phyloP scores from a whole-genome alignment of 1,140 invertebrate genomes.

The Apis florea region DNA sequence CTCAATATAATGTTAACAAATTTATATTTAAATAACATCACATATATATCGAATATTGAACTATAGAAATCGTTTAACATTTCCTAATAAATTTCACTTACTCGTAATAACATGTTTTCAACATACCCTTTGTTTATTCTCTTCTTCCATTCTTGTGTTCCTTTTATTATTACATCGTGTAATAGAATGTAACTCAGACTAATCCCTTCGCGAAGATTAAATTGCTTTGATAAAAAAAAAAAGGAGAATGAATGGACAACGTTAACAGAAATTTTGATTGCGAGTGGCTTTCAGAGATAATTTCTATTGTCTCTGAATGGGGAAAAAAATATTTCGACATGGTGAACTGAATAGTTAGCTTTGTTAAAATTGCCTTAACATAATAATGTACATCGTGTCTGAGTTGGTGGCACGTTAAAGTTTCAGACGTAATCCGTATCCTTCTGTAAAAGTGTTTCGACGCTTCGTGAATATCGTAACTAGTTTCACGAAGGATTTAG shows the following conservation, averaged over 20 bases:
- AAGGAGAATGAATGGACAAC: neutral
- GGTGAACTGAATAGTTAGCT: neutral
- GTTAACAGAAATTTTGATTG: neutral
- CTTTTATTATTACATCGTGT: too few relatives aligned
- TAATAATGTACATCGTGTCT: neutral
- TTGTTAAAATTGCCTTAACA: neutral
- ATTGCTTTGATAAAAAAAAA: too few relatives aligned
- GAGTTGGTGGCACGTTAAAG: neutral
- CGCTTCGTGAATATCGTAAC: neutral
- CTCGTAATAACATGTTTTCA: too few relatives aligned
- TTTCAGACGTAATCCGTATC: neutral
- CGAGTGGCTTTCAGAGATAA: neutral
- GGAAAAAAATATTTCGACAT: neutral
- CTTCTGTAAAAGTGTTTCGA: slow-evolving; percentile 12
- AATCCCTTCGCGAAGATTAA: too few relatives aligned
- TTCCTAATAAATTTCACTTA: too few relatives aligned
- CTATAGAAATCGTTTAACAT: too few relatives aligned
- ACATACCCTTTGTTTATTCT: too few relatives aligned
- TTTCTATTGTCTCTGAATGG: neutral
- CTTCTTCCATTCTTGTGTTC: too few relatives aligned
- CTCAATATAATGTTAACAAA: too few relatives aligned
- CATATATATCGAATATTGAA: too few relatives aligned
- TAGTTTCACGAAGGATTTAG: slow-evolving; percentile 13
- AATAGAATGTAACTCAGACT: too few relatives aligned
- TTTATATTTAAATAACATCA: too few relatives aligned